Conservation (phyloP, 2,888 invertebrate species). For the Molorchus minor region DNA sequence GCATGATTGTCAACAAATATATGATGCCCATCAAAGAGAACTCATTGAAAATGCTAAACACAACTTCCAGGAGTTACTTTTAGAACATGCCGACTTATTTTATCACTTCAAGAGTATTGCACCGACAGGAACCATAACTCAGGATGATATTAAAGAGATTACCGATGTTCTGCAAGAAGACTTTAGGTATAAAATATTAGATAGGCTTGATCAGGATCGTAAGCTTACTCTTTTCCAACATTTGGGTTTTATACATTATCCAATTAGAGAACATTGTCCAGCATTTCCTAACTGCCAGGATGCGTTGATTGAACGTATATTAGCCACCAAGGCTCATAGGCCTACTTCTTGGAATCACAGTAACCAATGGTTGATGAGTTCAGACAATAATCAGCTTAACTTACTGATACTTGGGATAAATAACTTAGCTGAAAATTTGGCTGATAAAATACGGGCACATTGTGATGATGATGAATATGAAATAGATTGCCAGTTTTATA, state of each 20-base stretch:
- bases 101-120: constrained; percentile 92
- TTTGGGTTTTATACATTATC: constrained; percentile 94
- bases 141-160: constrained; percentile 93
- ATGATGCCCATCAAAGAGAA: constrained; percentile 92
- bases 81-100: constrained; percentile 94
- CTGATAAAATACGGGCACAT: constrained; percentile 84
- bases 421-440: constrained; percentile 86
- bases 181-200: constrained; percentile 92
- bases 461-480: constrained; percentile 88
- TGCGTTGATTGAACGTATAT: constrained; percentile 75
- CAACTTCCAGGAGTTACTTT: constrained; percentile 89
- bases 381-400: constrained; percentile 80
- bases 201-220: constrained; percentile 92
- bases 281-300: constrained; percentile 87
- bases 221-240: constrained; percentile 95
- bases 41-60: constrained; percentile 89
- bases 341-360: constrained; percentile 71
- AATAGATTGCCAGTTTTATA: constrained; percentile 81
- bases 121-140: constrained; percentile 89
- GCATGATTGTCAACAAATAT: constrained; percentile 90
- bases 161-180: constrained; percentile 92
- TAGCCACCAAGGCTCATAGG: constrained; percentile 74
- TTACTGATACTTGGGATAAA: constrained; percentile 88
- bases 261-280: constrained; percentile 93
- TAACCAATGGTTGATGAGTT: constrained; percentile 72